phyloP scores from a whole-genome alignment of 2,888 invertebrate genomes.

The Torymus auratus region DNA sequence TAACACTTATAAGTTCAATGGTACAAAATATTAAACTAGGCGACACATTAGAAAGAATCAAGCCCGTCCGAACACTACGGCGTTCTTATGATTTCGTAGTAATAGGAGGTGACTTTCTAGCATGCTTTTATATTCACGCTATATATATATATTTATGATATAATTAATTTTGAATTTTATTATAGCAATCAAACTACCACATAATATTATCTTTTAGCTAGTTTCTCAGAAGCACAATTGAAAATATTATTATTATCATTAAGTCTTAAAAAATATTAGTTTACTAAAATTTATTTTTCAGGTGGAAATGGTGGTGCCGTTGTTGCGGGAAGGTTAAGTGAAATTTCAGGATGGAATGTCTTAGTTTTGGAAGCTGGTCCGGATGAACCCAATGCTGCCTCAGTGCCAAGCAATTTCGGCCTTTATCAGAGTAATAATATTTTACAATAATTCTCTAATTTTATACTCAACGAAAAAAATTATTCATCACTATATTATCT shows the following conservation, averaged over 20 bases:
- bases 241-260: too few species aligned
- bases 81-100: conserved; percentile 82
- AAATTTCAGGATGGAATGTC: conserved; percentile 82
- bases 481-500: conserved; percentile 7
- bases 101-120: conserved; percentile 77
- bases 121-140: neutral
- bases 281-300: conserved; percentile 45
- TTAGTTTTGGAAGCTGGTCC: conserved; percentile 84
- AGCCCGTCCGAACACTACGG: conserved; percentile 73
- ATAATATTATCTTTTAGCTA: too few species aligned
- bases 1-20: conserved; percentile 64
- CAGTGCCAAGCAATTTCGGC: conserved; percentile 69
- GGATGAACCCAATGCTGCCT: conserved; percentile 81
- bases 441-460: neutral
- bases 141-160: too few species aligned
- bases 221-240: too few species aligned
- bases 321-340: conserved; percentile 81
- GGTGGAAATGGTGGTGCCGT: conserved; percentile 82
- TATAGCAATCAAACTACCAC: too few species aligned
- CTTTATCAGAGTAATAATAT: conserved; percentile 65
- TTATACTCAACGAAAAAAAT: too few species aligned
- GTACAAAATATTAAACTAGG: conserved; percentile 61
- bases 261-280: too few species aligned
- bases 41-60: conserved; percentile 79
- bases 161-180: too few species aligned